phyloP scores from a whole-genome alignment of 2,113 vertebrate genomes.

The Leiothrix lutea region DNA sequence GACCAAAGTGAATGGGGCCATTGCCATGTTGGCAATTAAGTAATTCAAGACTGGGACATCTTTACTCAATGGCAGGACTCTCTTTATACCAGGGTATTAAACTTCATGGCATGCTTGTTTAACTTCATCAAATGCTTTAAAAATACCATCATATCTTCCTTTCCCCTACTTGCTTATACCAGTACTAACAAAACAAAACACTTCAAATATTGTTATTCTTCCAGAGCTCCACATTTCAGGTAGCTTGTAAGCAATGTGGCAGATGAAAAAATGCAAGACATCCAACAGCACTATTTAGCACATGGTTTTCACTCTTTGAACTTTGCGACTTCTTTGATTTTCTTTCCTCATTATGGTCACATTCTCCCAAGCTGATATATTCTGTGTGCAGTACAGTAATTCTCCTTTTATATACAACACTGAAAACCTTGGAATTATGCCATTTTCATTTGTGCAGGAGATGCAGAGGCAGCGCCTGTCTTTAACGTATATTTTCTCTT shows the following conservation, averaged over 20 bases:
- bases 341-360: conserved; percentile 39
- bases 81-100: not conserved
- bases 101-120: not conserved
- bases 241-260: not conserved
- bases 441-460: conserved; percentile 36
- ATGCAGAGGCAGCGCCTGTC: not conserved
- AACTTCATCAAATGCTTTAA: not conserved
- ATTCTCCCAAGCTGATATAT: conserved; percentile 19
- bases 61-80: not conserved
- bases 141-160: not conserved
- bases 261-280: not conserved
- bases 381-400: conserved; percentile 29
- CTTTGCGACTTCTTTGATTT: conserved; percentile 39
- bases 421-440: conserved; percentile 44
- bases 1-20: not conserved
- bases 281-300: not conserved
- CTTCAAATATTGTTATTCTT: not conserved
- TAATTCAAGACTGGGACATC: not conserved
- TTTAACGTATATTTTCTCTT: not conserved
- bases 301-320: conserved; percentile 38
- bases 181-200: not conserved
- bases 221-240: not conserved
- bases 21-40: not conserved
- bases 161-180: not conserved
- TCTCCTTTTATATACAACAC: conserved; percentile 46